Conservation (phyloP, 2,888 invertebrate species). For the Noctua pronuba region DNA sequence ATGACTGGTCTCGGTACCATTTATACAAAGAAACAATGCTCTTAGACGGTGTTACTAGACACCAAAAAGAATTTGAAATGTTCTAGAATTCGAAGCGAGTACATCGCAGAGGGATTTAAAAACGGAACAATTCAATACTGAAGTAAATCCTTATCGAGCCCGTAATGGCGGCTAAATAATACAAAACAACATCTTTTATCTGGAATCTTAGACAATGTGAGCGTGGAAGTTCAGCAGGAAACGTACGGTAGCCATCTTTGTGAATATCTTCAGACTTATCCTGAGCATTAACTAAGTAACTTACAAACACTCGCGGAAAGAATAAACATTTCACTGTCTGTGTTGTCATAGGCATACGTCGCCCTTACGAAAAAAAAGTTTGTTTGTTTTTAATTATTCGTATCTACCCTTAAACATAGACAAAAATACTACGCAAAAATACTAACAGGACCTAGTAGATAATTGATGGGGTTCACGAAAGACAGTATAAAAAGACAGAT, state of each 20-base stretch:
- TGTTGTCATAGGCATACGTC: not conserved
- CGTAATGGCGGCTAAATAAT: slow-evolving; percentile 55
- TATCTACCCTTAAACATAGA: not conserved
- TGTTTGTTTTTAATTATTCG: not conserved
- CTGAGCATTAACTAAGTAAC: not conserved
- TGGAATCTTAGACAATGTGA: slow-evolving; percentile 63
- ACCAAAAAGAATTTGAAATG: slow-evolving; percentile 10
- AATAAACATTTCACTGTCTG: not conserved
- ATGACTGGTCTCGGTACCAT: not conserved
- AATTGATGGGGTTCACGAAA: not conserved
- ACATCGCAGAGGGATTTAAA: slow-evolving; percentile 34
- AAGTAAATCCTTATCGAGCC: slow-evolving; percentile 48
- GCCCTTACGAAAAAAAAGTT: not conserved
- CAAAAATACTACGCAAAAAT: not conserved
- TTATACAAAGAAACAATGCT: not conserved
- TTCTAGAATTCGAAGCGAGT: slow-evolving; percentile 22
- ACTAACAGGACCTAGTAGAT: not conserved
- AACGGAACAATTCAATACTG: slow-evolving; percentile 34
- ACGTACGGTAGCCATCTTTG: slow-evolving; percentile 27
- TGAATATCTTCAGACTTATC: not conserved
- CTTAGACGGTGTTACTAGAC: not conserved
- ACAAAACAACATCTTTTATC: slow-evolving; percentile 64
- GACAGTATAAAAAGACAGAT: slow-evolving; percentile 14
- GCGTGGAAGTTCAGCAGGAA: slow-evolving; percentile 42
- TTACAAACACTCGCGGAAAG: not conserved